Evolutionary conservation across 2,113 vertebrate species (phyloP).

Genomic region (Origma solitaria): DNA sequence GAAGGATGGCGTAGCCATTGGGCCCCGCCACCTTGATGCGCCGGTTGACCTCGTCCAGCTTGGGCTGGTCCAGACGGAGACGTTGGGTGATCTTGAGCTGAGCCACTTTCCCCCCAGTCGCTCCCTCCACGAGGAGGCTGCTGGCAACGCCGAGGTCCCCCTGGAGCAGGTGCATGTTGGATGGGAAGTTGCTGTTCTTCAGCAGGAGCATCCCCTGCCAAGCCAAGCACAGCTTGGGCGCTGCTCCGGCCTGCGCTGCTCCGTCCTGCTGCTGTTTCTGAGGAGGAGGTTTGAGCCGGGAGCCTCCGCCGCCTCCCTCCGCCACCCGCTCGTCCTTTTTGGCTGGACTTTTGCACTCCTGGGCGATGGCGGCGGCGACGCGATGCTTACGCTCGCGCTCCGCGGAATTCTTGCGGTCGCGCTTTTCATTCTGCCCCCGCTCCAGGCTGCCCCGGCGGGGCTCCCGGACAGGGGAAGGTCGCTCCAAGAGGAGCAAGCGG

Average conservation of each 20-base stretch:
- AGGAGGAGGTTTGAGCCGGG: constrained; percentile 60
- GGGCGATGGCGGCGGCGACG: neutral
- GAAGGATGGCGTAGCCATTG: constrained; percentile 89
- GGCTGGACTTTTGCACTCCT: constrained; percentile 79
- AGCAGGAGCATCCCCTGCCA: constrained; percentile 97
- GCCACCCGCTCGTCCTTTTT: constrained; percentile 81
- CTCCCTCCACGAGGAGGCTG: constrained; percentile 86
- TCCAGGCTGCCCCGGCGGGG: constrained; percentile 81
- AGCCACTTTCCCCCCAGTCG: constrained; percentile 86
- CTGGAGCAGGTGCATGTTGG: constrained; percentile 96
- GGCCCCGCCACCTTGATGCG: constrained; percentile 98
- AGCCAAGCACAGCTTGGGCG: constrained; percentile 86
- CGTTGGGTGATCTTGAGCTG: constrained; percentile 99
- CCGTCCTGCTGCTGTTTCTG: constrained; percentile 70
- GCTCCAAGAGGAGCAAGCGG: constrained; percentile 78
- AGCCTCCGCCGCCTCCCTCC: constrained; percentile 64
- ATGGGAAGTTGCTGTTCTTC: constrained; percentile 98
- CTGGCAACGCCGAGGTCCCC: constrained; percentile 90
- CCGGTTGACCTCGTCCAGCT: constrained; percentile 95
- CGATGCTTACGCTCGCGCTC: constrained; percentile 84
- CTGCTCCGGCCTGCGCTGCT: constrained; percentile 63
- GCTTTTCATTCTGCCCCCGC: constrained; percentile 78
- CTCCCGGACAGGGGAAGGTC: constrained; percentile 81
- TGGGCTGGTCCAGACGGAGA: constrained; percentile 96
- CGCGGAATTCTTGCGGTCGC: constrained; percentile 66